phyloP scores from a whole-genome alignment of 2,113 vertebrate species.

The Cephalopterus ornatus region DNA sequence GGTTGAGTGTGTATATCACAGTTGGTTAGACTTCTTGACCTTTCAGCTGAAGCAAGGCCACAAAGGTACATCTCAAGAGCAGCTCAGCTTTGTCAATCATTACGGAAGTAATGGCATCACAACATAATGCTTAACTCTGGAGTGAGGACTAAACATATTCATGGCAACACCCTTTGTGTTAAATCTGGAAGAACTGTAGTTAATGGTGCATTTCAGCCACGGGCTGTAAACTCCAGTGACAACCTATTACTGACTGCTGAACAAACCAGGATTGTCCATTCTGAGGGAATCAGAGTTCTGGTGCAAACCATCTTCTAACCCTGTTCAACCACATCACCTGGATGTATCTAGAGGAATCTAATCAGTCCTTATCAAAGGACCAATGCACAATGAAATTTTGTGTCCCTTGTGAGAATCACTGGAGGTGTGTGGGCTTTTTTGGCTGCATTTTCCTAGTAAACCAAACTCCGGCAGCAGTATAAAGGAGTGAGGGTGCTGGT shows the following conservation, averaged over 20 bases:
- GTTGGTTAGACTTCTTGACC: conserved; percentile 31
- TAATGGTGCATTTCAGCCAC: conserved; percentile 70
- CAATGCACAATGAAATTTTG: background rate
- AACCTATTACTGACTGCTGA: conserved; percentile 66
- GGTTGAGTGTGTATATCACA: background rate
- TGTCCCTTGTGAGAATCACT: background rate
- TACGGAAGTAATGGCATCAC: conserved; percentile 56
- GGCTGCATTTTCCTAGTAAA: background rate
- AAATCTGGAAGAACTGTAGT: conserved; percentile 58
- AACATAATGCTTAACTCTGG: conserved; percentile 75
- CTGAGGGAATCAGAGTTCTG: background rate
- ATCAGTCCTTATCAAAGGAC: background rate
- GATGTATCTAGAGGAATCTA: background rate
- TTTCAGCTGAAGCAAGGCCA: conserved; percentile 27
- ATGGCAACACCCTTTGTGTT: conserved; percentile 71
- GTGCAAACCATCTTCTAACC: background rate
- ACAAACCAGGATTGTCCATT: conserved; percentile 48
- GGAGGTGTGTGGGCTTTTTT: background rate
- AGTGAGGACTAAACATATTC: conserved; percentile 67
- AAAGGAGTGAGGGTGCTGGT: background rate
- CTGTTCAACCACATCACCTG: background rate
- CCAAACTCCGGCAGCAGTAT: background rate
- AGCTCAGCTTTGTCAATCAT: conserved; percentile 69
- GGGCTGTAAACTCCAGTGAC: conserved; percentile 58
- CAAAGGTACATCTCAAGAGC: background rate